phyloP scores from a whole-genome alignment of 2,113 vertebrate species.

The Gavialis gangeticus region DNA sequence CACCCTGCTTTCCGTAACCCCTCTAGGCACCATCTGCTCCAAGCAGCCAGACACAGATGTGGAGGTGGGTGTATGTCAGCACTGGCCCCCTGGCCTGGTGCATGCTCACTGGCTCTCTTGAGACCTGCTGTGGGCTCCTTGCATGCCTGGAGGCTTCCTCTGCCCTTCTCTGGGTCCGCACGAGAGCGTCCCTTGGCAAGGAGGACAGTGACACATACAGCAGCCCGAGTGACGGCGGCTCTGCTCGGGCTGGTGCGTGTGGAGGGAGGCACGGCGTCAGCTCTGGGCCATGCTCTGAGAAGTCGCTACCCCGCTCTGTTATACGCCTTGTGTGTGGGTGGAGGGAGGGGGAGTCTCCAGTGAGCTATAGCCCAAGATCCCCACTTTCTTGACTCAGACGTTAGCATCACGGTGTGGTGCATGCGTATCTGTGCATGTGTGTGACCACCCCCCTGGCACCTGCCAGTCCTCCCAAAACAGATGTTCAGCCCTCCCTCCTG shows the following conservation, averaged over 20 bases:
- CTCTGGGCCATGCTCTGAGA: not conserved
- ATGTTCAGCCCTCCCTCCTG: not conserved
- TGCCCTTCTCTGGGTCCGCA: not conserved
- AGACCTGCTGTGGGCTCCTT: not conserved
- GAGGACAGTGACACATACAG: not conserved
- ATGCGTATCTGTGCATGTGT: not conserved
- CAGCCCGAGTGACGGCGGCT: not conserved
- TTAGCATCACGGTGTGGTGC: too few species aligned
- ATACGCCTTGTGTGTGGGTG: too few species aligned
- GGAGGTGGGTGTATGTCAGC: not conserved
- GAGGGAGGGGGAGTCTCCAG: too few species aligned
- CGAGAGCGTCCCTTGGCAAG: not conserved
- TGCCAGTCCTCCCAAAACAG: not conserved
- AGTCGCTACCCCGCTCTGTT: too few species aligned
- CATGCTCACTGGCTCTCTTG: accelerated
- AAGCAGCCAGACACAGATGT: accelerated
- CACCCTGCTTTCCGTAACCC: not conserved
- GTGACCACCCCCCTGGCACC: not conserved
- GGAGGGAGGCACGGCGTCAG: not conserved
- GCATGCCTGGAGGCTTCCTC: not conserved
- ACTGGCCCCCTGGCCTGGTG: not conserved
- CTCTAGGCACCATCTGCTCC: not conserved
- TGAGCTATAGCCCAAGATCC: too few species aligned
- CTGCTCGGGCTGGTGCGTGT: accelerated
- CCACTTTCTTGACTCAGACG: too few species aligned